phyloP scores from a whole-genome alignment of 2,113 vertebrate genomes.

The Pangasianodon hypophthalmus region DNA sequence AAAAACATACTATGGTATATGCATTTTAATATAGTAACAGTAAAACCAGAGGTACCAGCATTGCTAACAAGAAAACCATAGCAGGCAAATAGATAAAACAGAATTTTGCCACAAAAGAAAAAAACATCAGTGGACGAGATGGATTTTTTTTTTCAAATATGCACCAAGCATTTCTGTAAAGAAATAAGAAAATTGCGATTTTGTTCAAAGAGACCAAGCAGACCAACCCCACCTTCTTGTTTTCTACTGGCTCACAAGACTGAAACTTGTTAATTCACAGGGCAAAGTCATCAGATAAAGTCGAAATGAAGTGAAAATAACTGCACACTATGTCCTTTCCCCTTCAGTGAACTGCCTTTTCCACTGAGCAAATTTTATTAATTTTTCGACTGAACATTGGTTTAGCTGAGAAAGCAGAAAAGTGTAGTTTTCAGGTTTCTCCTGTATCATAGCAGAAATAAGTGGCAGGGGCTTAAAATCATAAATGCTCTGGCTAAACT shows the following conservation, averaged over 20 bases:
- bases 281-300: not conserved
- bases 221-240: not conserved
- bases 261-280: not conserved
- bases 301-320: not conserved
- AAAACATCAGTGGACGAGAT: too few relatives aligned
- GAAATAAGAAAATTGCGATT: not conserved
- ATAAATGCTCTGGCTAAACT: not conserved
- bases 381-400: not conserved
- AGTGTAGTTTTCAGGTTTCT: not conserved
- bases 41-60: not conserved
- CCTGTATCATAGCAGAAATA: not conserved
- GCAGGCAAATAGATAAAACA: not conserved
- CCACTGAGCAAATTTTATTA: not conserved
- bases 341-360: not conserved
- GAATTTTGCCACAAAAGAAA: not conserved
- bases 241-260: not conserved
- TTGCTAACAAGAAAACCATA: not conserved
- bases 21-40: not conserved
- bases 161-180: not conserved
- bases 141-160: not conserved
- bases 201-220: not conserved
- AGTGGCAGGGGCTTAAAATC: not conserved
- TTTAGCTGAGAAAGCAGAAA: not conserved
- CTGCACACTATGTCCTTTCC: not conserved
- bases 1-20: not conserved